A percentile compares a stretch with the other conserved stretches of the same genome.
Conservation (phyloP, 2,888 invertebrate genomes). For the Colletes collaris region DNA sequence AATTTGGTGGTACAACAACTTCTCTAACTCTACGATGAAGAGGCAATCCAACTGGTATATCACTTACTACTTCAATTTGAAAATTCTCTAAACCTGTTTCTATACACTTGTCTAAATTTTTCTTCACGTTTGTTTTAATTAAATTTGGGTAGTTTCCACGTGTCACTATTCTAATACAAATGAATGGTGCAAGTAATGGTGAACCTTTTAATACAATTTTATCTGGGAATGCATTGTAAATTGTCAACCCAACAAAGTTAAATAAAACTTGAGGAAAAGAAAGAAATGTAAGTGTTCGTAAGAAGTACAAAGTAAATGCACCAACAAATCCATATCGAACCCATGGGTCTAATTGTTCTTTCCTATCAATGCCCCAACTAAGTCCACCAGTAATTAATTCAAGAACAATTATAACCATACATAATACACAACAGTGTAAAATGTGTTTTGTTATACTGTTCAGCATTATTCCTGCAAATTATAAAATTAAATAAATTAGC, state of each 20-base stretch:
- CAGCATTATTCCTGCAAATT: constrained; percentile 81
- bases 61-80: constrained; percentile 97
- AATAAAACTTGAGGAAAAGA: constrained; percentile 95
- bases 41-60: constrained; percentile 91
- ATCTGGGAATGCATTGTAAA: constrained; percentile 97
- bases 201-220: constrained; percentile 95
- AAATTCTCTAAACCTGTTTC: constrained; percentile 97
- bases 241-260: constrained; percentile 92
- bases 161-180: constrained; percentile 97
- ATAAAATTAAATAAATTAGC: constrained; percentile 19
- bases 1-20: constrained; percentile 93
- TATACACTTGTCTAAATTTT: constrained; percentile 94
- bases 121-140: constrained; percentile 92
- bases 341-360: constrained; percentile 89
- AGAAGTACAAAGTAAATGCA: constrained; percentile 89
- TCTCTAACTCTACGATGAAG: constrained; percentile 92
- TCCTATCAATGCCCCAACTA: constrained; percentile 81
- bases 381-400: constrained; percentile 84
- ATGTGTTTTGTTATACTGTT: constrained; percentile 90
- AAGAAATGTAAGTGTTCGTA: constrained; percentile 92
- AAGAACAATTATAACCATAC: constrained; percentile 89
- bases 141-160: constrained; percentile 96
- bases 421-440: constrained; percentile 90
- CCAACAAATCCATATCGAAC: constrained; percentile 91
- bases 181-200: constrained; percentile 95